These are phyloP conservation scores for Leucoptera coffeella DNA, from an alignment of 2,888 invertebrate genomes.

Conservation along the genomic window DNA sequence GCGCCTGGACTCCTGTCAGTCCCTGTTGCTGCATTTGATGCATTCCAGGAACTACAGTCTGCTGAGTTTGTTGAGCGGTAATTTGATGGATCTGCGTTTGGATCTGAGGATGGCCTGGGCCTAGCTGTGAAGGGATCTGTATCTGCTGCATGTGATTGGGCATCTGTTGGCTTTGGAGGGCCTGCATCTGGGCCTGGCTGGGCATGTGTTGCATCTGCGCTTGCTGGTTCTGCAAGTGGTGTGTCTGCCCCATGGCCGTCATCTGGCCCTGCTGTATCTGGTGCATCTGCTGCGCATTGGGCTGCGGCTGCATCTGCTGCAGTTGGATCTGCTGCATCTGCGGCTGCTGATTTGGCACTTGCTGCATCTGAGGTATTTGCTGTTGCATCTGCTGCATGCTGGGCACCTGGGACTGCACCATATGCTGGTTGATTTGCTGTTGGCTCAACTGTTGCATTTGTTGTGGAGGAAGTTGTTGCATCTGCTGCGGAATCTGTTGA, in stretches of 20 bases:
- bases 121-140: conserved; percentile 39
- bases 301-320: conserved; percentile 44
- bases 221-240: conserved; percentile 42
- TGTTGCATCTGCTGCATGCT: conserved; percentile 48
- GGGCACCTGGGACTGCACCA: conserved; percentile 37
- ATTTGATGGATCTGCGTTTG: conserved; percentile 47
- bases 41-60: conserved; percentile 43
- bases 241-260: conserved; percentile 35
- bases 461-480: conserved; percentile 47
- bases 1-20: conserved; percentile 44
- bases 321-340: conserved; percentile 49
- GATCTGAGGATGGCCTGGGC: conserved; percentile 39
- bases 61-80: conserved; percentile 45
- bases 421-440: conserved; percentile 38
- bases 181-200: conserved; percentile 46
- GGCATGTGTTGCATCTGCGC: conserved; percentile 41
- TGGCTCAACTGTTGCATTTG: conserved; percentile 51
- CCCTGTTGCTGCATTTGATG: conserved; percentile 46
- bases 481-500: conserved; percentile 46
- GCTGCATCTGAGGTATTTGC: conserved; percentile 46
- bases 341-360: conserved; percentile 38
- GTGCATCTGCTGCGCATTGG: conserved; percentile 42
- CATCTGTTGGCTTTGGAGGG: conserved; percentile 48
- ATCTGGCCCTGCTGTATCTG: conserved; percentile 46
- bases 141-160: conserved; percentile 50